Base-by-base conservation (phyloP, 2,888 invertebrate species). In the Dexiosoma caninum region DNA sequence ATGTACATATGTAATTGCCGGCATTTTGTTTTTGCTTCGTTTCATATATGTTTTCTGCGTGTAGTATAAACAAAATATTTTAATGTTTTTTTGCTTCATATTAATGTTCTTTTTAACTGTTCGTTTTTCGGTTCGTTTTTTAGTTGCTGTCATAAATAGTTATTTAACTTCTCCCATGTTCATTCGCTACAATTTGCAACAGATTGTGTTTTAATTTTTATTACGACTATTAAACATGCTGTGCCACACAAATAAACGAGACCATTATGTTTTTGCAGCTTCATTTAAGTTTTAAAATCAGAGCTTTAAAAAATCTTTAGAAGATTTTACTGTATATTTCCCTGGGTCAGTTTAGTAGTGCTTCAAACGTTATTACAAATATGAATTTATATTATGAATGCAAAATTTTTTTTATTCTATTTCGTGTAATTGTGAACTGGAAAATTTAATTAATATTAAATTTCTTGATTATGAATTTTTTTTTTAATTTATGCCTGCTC, bases 211-310 rank as follows among this genome's bases (percentile, higher is more conserved):
- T 12, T 53, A 70, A 75, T 53, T 66, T 75, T 70, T 75, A 75
- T 80, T 70, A 60, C 21, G 53, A 42, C 60, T 37, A 80, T 80
- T 64, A 75, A 80, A 66, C 59, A 80, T 59, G 53, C 35, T 51
- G 40, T 64, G 42, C 14, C 27, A 27, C 35, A 62, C n/a, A 44
- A 57, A 74, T 74, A 55, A 40, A 32, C 64, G 23, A 27, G 40
- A 5, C 42, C 7, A 62, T 23, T 74, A 7, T 44, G 30, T 49
- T 46, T 57, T 59, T 51, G 23, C 9, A 12, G 12, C 23, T 12
- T 4, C 37, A n/a, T 44, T 21, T 10, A 16, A 10, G 23, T 14
- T 9, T 35, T 16, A 16, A 16, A 8, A 37, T 6, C 55, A 69
- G 55, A 35, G 21, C 12, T 16, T 44, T 21, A 12, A 55, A 44